Evolutionary conservation across 2,113 vertebrate species (phyloP).

Genomic region (Engraulis encrasicolus): DNA sequence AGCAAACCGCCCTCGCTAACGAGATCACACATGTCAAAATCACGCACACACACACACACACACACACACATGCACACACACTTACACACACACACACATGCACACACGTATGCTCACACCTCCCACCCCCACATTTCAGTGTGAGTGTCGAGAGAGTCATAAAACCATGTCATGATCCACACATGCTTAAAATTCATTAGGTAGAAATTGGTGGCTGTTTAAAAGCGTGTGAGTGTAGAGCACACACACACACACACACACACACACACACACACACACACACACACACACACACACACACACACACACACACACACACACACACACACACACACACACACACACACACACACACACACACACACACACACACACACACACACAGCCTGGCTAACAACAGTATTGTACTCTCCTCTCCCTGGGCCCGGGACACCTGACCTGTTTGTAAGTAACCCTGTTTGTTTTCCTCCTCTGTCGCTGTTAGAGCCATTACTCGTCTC

Average conservation of each 20-base stretch:
- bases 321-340: no score
- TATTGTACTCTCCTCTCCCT: no score
- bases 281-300: no score
- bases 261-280: no score
- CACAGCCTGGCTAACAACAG: no score
- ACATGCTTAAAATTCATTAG: background rate
- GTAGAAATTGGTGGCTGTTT: background rate
- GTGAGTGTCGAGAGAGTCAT: background rate
- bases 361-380: no score
- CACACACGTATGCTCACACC: background rate
- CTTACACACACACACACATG: background rate
- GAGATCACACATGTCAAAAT: background rate
- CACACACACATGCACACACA: background rate
- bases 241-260: background rate
- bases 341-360: no score
- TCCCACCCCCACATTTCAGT: background rate
- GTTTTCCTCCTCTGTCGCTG: background rate
- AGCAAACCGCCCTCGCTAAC: conserved; percentile 45
- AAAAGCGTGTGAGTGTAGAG: no score
- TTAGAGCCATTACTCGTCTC: background rate
- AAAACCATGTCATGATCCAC: background rate
- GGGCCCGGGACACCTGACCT: no score
- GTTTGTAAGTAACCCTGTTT: background rate
- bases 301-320: no score
- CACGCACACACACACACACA: background rate